Evolutionary conservation across 1,140 invertebrate genomes (phyloP), one percentile per base, ranked within the genome.

Genomic region (Diuraphis noxia): DNA sequence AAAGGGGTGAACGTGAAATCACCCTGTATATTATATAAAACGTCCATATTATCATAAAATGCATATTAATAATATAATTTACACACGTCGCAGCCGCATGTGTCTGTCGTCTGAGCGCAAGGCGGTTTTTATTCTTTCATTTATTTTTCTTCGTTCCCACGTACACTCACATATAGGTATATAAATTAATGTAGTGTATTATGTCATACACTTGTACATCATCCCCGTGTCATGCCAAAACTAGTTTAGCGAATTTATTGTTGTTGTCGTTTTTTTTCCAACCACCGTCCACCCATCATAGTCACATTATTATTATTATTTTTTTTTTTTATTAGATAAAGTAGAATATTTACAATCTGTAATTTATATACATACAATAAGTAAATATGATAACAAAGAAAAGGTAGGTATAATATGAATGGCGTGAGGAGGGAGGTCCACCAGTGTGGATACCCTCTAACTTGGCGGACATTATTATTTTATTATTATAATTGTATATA

Each of bases 101-200:
- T 40, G 21, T 9, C 38, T 40, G 77, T n/a, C 77, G 21, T 21
- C 2, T 7, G 9, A n/a, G n/a, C n/a, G n/a, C n/a, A n/a, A 25
- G 8, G 38, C 9, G 36, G 79, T 41, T 81, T 81, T 36, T 23
- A 38, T 79, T 79, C 34, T 17, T 79, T 25, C 5, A 9, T 82
- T 82, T 82, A 40, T 81, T 38, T 81, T 4, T n/a, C 30, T 43
- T 84, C 40, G 82, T 84, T 84, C 82, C 82, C 82, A 84, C 40
- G 82, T 43, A 84, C 25, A 23, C 1, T 3, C 8, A 3, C 21
- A 23, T 34, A 84, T 30, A 49, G 46, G 34, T 77, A 77, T 36
- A 77, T 36, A 21, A 49, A 63, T n/a, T 13, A n/a, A n/a, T n/a
- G 13, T n/a, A 17, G 10, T 49, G 5, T 49, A 49, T 17, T 56